Base-by-base conservation (phyloP, 1,140 invertebrate species). In the Reticulitermes speratus region DNA sequence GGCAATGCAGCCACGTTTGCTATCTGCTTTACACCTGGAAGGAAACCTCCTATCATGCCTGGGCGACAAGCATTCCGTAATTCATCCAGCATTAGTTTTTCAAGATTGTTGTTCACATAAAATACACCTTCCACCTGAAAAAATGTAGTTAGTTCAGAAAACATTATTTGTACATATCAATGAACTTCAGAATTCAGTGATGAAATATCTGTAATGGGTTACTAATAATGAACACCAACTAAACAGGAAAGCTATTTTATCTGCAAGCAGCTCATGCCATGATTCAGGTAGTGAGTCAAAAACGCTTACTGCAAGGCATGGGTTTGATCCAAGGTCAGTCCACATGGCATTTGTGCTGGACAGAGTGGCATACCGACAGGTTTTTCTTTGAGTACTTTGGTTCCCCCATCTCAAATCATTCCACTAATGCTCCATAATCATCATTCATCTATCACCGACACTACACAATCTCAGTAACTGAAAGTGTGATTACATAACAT, bases 21-120 rank as follows among this genome's bases (percentile, higher is more conserved):
- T 89, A 99, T 99, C 92, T 99, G 99, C 93, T 99, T 99, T 87
- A 99, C 97, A 44, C 98, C 99, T 0, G 99, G 99, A 85, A 99
- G 92, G 92, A 99, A 99, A 0, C 99, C 99, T 87, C 99, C 99
- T 65, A 97, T 93, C 90, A 95, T 95, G 16, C 97, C 97, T 38
- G 97, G 96, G 69, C 95, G 93, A 90, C 97, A 98, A 0, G 97
- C 93, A 91, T 99, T 98, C 88, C 95, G 93, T 82, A 99, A 91
- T 90, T 99, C 99, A 86, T 99, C 98, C 89, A 99, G 96, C 98
- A 99, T 99, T 1, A 99, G 92, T 88, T 96, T 96, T 91, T 99
- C 98, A 86, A 99, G 92, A 45, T 94, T 94, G 86, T 94, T 93
- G 91, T 99, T 99, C 0, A 99, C 98, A 92, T 99, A 99, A 92